A percentile compares a stretch with the other conserved stretches of the same genome.
Conservation (phyloP, 2,888 invertebrate species). For the Caenorhabditis panamensis region DNA sequence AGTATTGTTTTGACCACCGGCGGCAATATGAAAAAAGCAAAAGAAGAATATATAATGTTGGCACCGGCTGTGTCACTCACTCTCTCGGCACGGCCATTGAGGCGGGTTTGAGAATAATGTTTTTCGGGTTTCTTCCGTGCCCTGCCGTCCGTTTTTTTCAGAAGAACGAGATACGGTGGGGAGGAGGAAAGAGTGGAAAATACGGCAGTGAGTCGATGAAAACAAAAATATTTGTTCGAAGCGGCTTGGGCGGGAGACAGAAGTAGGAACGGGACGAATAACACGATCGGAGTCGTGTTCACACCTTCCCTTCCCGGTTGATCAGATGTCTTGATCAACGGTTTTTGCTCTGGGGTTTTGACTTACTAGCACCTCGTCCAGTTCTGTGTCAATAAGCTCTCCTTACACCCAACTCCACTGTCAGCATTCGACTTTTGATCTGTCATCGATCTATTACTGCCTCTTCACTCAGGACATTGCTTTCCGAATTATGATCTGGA, state of each 20-base stretch:
- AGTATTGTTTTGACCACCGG: slow-evolving; percentile 23
- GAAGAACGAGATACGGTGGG: slow-evolving; percentile 39
- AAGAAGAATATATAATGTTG: slow-evolving; percentile 2
- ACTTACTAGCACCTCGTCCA: neutral
- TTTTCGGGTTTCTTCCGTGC: slow-evolving; percentile 42
- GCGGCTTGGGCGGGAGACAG: slow-evolving; percentile 31
- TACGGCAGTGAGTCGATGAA: slow-evolving; percentile 56
- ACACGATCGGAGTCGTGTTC: slow-evolving; percentile 50
- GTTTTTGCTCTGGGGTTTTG: neutral
- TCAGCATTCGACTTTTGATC: too few relatives aligned
- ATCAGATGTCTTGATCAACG: neutral
- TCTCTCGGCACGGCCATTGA: neutral
- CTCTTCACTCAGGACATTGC: neutral
- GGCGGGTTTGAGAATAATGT: slow-evolving; percentile 27
- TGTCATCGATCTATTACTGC: too few relatives aligned
- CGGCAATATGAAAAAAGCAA: neutral
- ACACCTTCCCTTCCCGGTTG: slow-evolving; percentile 16
- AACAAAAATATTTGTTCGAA: slow-evolving; percentile 60
- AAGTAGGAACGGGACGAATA: slow-evolving; percentile 34
- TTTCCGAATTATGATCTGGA: neutral
- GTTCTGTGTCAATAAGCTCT: neutral
- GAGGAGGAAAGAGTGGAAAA: slow-evolving; percentile 40
- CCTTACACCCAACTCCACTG: too few relatives aligned
- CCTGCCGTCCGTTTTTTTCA: slow-evolving; percentile 32
- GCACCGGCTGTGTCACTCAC: neutral